These are phyloP conservation scores for Gymnothorax javanicus DNA, from an alignment of 2,797 vertebrate species.

Conservation along the genomic window DNA sequence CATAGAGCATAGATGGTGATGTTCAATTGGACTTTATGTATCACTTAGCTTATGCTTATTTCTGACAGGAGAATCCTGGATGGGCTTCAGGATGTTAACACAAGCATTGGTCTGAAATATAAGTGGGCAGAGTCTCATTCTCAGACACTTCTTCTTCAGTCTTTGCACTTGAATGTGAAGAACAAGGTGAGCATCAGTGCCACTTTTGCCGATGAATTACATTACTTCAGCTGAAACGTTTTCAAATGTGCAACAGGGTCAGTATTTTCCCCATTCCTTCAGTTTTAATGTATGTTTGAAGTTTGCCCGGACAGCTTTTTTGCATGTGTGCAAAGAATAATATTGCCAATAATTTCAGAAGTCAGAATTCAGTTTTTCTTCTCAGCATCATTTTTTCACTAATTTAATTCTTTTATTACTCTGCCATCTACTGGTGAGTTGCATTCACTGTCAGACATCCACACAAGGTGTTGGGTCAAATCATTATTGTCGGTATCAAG, in stretches of 20 bases:
- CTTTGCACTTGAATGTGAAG: conserved; percentile 57
- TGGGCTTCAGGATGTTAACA: conserved; percentile 73
- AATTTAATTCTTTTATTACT: not conserved
- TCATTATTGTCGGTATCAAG: not conserved
- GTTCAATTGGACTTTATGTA: not conserved
- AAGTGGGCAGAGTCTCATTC: conserved; percentile 63
- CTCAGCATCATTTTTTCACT: too few relatives aligned
- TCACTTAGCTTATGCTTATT: not conserved
- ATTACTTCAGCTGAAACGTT: not conserved
- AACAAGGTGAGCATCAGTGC: conserved; percentile 58
- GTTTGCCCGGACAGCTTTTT: not conserved
- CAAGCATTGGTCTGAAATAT: conserved; percentile 71
- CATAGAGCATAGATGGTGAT: not conserved
- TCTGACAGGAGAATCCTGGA: conserved; percentile 65
- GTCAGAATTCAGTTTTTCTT: not conserved
- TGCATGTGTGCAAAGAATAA: not conserved
- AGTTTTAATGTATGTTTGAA: not conserved
- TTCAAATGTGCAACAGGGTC: not conserved
- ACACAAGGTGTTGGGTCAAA: not conserved
- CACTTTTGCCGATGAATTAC: not conserved
- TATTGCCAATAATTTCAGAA: not conserved
- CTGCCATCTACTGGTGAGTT: conserved; percentile 5
- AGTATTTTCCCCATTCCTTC: not conserved
- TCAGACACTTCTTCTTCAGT: conserved; percentile 65
- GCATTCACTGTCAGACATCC: not conserved